phyloP scores from a whole-genome alignment of 2,797 vertebrate genomes.

The Mormyrops attenuatus region DNA sequence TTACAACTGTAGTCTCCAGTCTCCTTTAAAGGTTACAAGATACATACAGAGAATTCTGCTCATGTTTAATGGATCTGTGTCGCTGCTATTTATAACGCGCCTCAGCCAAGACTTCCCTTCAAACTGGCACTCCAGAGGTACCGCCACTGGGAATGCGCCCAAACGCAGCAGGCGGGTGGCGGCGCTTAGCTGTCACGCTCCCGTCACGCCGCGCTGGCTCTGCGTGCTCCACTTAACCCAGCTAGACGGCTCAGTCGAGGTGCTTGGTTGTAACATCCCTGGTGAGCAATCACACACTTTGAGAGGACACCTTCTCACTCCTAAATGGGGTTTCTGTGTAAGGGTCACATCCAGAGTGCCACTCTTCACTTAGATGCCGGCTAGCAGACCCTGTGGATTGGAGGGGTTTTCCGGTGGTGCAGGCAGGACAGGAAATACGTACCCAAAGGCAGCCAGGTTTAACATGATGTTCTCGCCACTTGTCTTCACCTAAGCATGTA shows the following conservation, averaged over 20 bases:
- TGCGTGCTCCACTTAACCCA: background rate
- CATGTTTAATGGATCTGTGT: slow-evolving; percentile 29
- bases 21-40: slow-evolving; percentile 16
- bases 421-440: background rate
- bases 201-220: background rate
- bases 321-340: background rate
- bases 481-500: background rate
- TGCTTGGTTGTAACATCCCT: background rate
- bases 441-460: background rate
- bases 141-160: background rate
- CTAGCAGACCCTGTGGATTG: background rate
- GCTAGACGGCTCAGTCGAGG: background rate
- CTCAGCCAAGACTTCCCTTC: background rate
- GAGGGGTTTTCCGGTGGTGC: background rate
- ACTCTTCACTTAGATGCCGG: background rate
- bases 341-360: background rate
- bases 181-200: background rate
- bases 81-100: slow-evolving; percentile 24
- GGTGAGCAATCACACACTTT: background rate
- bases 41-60: slow-evolving; percentile 22
- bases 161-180: background rate
- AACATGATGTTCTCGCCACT: background rate
- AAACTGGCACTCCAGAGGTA: background rate
- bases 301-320: background rate
- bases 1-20: background rate